Percentiles rank a stretch among this genome's conserved stretches.
These are phyloP conservation scores for Cercopithecus mona DNA, from an alignment of 2,113 vertebrate genomes.

Conservation along the genomic window DNA sequence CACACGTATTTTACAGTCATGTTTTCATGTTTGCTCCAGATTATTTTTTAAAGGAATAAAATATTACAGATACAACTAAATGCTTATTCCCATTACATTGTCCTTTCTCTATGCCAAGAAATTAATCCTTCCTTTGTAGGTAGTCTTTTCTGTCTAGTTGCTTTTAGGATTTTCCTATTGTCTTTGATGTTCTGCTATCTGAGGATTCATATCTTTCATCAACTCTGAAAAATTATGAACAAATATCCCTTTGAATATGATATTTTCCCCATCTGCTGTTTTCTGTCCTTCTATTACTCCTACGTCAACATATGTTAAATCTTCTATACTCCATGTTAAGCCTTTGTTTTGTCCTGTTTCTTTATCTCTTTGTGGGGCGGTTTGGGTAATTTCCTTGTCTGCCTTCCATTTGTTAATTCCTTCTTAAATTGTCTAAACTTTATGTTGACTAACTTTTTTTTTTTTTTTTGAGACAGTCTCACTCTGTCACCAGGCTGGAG, in stretches of 20 bases:
- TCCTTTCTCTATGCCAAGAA: background rate
- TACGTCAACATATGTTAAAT: background rate
- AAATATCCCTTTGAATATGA: background rate
- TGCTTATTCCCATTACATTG: background rate
- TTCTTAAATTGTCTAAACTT: background rate
- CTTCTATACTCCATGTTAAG: background rate
- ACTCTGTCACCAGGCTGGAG: no score
- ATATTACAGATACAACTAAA: background rate
- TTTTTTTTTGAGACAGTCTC: no score
- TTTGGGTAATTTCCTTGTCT: background rate
- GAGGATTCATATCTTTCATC: background rate
- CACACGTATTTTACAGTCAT: background rate
- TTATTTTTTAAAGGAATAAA: conserved; percentile 40
- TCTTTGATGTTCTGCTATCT: conserved; percentile 37
- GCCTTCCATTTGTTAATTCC: background rate
- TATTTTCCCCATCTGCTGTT: background rate
- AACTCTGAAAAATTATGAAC: background rate
- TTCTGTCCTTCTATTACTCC: background rate
- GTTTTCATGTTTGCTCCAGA: conserved; percentile 13
- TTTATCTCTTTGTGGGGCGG: background rate
- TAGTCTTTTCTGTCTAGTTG: conserved; percentile 20
- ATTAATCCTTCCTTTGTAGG: background rate
- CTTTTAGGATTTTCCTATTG: conserved; percentile 1
- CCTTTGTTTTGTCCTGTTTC: background rate
- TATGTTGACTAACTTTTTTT: background rate